A percentile compares a stretch with the other conserved stretches of the same genome.
phyloP scores from a whole-genome alignment of 2,888 invertebrate genomes.

The Andrena bicolor region DNA sequence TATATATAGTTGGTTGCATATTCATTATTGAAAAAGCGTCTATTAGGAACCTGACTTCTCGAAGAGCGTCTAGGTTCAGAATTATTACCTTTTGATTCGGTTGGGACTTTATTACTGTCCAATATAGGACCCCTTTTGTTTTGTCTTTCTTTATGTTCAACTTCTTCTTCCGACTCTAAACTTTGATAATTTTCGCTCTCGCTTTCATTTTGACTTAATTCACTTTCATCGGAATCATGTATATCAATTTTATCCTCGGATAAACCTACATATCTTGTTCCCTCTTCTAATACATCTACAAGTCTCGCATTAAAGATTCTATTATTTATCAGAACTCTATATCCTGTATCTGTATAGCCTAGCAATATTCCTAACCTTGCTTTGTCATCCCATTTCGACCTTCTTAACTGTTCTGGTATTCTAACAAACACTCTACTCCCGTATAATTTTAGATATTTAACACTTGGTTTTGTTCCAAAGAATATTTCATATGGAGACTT shows the following conservation, averaged over 20 bases:
- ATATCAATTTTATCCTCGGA: background rate
- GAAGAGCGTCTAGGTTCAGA: no score
- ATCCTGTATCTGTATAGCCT: slow-evolving; percentile 11
- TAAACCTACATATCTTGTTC: slow-evolving; percentile 16
- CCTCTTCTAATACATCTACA: slow-evolving; percentile 35
- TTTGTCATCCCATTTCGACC: slow-evolving; percentile 31
- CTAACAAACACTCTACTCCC: slow-evolving; percentile 35
- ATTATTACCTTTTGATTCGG: no score
- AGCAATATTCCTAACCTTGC: slow-evolving; percentile 20
- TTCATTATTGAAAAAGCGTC: background rate
- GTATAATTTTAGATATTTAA: slow-evolving; percentile 26
- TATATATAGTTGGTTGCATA: slow-evolving; percentile 35
- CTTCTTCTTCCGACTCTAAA: background rate
- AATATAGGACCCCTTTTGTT: no score
- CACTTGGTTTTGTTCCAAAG: slow-evolving; percentile 13
- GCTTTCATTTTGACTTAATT: background rate
- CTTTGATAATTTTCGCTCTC: no score
- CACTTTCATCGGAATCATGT: background rate
- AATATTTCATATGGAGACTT: slow-evolving; percentile 9
- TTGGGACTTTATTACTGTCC: no score
- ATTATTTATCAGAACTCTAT: slow-evolving; percentile 33
- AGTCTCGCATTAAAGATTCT: slow-evolving; percentile 33
- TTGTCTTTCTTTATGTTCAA: no score
- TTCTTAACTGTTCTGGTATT: slow-evolving; percentile 22
- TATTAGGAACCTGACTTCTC: no score